Base-by-base conservation (phyloP, 2,888 invertebrate species). In the Chymomyza caudatula region DNA sequence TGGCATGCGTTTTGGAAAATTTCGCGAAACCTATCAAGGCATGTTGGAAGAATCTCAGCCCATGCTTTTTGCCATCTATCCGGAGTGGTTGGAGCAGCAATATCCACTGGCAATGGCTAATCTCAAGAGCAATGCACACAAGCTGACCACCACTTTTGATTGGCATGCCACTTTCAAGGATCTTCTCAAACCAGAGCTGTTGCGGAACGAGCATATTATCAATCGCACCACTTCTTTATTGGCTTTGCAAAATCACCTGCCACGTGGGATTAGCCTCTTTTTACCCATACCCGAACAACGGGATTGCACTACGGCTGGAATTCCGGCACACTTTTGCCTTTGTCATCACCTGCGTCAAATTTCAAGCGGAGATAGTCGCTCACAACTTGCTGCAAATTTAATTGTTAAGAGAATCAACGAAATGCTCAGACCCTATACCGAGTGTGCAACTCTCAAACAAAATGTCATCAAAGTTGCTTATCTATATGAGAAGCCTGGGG, bases 11-110 rank as follows among this genome's bases (percentile, higher is more conserved):
- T 96, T 95, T 94, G 97, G 96, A 3, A 92, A 91, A 8, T 95
- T 96, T 74, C 92, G 96, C 17, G 72, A 74, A 59, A 96, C 96
- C 0, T 95, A 94, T 89, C 95, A 96, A 90, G 95, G 95, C 1
- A 92, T 94, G 78, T 91, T 96, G 77, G 97, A 97, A 88, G 97
- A 96, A 87, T 92, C 96, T 61, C 91, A 97, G 63, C 97, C 97
- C 0, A 94, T 96, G 74, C 91, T 96, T 47, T 93, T 94, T 78
- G 89, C 96, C 3, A 88, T 93, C 13, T 86, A 96, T 60, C 97
- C 97, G 0, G 88, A 92, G 29, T 94, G 94, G 91, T 96, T 96
- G 90, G 91, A 89, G 69, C 84, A 91, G 13, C 91, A 91, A 59
- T 94, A 94, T 88, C 92, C 92, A 1, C 67, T 90, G 4, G 94